phyloP scores from a whole-genome alignment of 1,140 invertebrate genomes.

The Aphis craccivora region DNA sequence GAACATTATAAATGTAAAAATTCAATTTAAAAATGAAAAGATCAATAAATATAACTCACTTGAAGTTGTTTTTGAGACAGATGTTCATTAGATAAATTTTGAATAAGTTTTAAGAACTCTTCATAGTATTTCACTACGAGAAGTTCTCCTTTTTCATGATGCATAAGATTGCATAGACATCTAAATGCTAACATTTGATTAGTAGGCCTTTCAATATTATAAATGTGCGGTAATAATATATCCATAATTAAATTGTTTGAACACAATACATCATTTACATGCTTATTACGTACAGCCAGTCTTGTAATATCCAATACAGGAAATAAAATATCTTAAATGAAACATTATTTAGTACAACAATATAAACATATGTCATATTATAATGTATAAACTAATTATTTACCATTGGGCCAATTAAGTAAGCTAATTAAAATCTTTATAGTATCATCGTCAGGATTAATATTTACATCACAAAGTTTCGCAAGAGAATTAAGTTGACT shows the following conservation, averaged over 20 bases:
- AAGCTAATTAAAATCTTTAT: neutral
- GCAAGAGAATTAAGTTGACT: constrained; percentile 57
- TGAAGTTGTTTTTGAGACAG: constrained; percentile 10
- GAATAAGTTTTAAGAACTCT: neutral
- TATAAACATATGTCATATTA: neutral
- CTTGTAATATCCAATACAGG: constrained; percentile 86
- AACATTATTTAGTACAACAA: neutral
- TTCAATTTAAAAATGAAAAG: neutral
- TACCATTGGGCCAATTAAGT: constrained; percentile 74
- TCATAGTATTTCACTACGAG: constrained; percentile 69
- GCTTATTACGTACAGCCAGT: constrained; percentile 75
- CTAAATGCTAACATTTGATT: constrained; percentile 83
- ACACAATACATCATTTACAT: constrained; percentile 71
- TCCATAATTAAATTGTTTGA: constrained; percentile 61
- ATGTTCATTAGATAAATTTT: neutral
- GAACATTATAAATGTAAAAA: neutral
- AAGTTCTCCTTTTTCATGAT: constrained; percentile 70
- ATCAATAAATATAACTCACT: neutral
- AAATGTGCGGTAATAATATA: constrained; percentile 61
- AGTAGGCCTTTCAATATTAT: constrained; percentile 68
- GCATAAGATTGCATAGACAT: constrained; percentile 79
- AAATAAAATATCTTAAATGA: constrained; percentile 77
- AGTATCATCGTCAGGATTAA: neutral
- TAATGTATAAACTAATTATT: neutral
- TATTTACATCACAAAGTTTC: constrained; percentile 37